Base-by-base conservation (phyloP, 2,888 invertebrate species). In the Cosmopolites sordidus region DNA sequence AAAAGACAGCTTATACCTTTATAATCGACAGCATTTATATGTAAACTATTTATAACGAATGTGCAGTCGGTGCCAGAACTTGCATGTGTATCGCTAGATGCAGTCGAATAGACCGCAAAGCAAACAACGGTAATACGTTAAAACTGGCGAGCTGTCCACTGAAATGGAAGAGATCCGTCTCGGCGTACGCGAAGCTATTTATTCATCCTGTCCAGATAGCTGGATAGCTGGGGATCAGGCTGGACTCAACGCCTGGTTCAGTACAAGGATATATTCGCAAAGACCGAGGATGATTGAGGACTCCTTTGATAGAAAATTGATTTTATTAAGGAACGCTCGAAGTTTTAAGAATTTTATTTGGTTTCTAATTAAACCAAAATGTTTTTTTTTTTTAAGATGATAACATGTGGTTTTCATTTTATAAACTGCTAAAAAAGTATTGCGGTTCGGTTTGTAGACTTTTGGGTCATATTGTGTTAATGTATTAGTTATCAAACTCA, bases 111-210 rank as follows among this genome's bases (percentile, higher is more conserved):
- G 33, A 17, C 11, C 37, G 33, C 22, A 45, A 33, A 41, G 22
- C 50, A 45, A 45, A 45, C 49, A 50, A 50, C 18, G 49, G 43
- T 44, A 38, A 9, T 43, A 22, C 30, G 39, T 43, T 44, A 11
- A 37, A 42, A 49, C 43, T 17, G 27, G 38, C 49, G 16, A 38
- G 30, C 16, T 33, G 49, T 44, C 43, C 12, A 37, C 14, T 43
- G 2, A 15, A 42, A 18, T 37, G 43, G 49, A 50, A 50, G 43
- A 18, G 39, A 27, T 43, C 43, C 16, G 33, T 50, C 39, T 45
- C 16, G 6, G 37, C 33, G 12, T 9, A 33, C 33, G 12, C 33
- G 33, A 50, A n/a, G 49, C 38, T 37, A 43, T 50, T 50, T 50
- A 43, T 50, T 43, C 43, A 44, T 33, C 43, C 43, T 38, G 30